Evolutionary conservation across 2,888 invertebrate genomes (phyloP), one percentile per base, ranked within the genome.

Genomic region (Megalurothrips usitatus): DNA sequence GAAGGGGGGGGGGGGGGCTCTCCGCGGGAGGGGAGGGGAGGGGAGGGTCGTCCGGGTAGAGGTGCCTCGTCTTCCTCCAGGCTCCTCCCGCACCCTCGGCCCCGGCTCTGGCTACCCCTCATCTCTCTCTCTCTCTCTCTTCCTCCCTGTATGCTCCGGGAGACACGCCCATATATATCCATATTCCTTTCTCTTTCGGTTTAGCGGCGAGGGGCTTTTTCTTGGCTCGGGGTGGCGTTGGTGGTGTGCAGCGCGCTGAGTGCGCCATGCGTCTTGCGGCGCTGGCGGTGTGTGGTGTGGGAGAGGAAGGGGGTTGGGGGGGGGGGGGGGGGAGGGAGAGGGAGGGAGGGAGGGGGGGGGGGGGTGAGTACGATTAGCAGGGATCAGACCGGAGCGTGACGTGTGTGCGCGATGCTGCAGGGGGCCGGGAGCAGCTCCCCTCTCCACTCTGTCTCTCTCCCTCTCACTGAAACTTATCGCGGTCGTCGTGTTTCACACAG

Each of bases 171-270:
- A 63, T 43, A 78, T 80, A 52, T 80, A 80, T 80, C 52, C 80
- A 80, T 23, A 78, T 63, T 81, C 58, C 79, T 81, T 79, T 80
- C 34, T 8, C 49, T 34, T 1, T 79, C 26, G 49, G 58, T 34
- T 79, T 81, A 58, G 80, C 79, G 43, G n/a, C 49, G n/a, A 49
- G 79, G 0, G n/a, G n/a, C n/a, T n/a, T n/a, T n/a, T n/a, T n/a
- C n/a, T n/a, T n/a, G n/a, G n/a, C n/a, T n/a, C 52, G 49, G 78
- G 78, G 81, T 34, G n/a, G 49, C 78, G 78, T 43, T 58, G 78
- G 81, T 79, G 83, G 82, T 82, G 88, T 88, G 88, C 88, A 89
- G 88, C 87, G 88, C 88, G 85, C 85, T 84, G 84, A 80, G 79
- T 81, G 81, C 81, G 83, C 80, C 81, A 82, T 82, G 81, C 81